Base-by-base conservation (phyloP, 2,113 vertebrate species). In the Urocitellus parryii region DNA sequence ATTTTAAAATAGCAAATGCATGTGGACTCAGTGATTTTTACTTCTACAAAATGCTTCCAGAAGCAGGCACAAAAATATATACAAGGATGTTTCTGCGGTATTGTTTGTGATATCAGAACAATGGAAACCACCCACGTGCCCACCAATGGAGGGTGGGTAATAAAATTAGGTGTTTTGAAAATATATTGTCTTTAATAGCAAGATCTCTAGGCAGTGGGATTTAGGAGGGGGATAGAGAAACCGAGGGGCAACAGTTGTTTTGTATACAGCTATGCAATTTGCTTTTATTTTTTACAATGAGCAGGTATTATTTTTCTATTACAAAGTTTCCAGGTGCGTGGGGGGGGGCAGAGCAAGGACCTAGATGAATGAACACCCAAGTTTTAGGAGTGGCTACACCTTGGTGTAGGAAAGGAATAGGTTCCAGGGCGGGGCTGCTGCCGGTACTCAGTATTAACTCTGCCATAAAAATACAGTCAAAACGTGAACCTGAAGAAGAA, bases 91-190 rank as follows among this genome's bases (percentile, higher is more conserved):
- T 88, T 83, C 27, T 80, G 17, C 42, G 34, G 65, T 11, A 2
- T 83, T 76, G 65, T 67, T 25, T 76, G 48, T 89, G 70, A 82
- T 53, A 53, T 63, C 70, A 87, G 93, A 91, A 91, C 58, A 24
- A 1, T 77, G 58, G 74, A 90, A 92, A 79, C 78, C 82, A 93
- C 63, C 92, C 80, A 58, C n/a, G 51, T 20, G 45, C 4, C 27
- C 29, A 45, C 74, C 8, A 24, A 76, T 1, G 79, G 39, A 29
- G 20, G 37, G 32, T 20, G 29, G 32, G 91, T n/a, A 90, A 96
- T 58, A 68, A 92, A 89, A 94, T 70, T 37, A 67, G 27, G 12
- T 48, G 25, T 76, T 79, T 95, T 82, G 42, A 92, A 81, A 96
- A 96, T 17, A 56, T 4, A 53, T 29, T 10, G 51, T 56, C 37